A percentile compares a stretch with the other conserved stretches of the same genome.
Evolutionary conservation across 2,113 vertebrate genomes (phyloP).

Genomic region (Dicerorhinus sumatrensis): DNA sequence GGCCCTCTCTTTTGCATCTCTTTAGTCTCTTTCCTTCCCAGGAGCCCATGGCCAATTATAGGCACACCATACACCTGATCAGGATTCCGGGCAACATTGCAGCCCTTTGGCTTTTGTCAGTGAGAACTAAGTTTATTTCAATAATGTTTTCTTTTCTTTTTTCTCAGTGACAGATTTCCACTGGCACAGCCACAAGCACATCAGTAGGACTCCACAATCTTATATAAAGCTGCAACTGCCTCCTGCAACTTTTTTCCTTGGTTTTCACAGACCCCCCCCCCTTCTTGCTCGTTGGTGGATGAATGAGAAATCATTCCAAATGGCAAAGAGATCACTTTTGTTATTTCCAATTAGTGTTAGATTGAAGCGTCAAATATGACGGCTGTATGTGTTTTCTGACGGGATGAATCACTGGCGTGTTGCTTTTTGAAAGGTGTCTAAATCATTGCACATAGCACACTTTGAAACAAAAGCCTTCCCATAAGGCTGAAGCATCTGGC

Average conservation of each 20-base stretch:
- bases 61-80: neutral
- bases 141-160: conserved; percentile 11
- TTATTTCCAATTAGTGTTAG: conserved; percentile 13
- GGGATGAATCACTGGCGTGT: neutral
- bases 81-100: conserved; percentile 11
- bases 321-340: neutral
- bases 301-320: conserved; percentile 43
- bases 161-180: conserved; percentile 45
- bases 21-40: neutral
- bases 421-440: conserved; percentile 37
- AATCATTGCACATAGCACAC: neutral
- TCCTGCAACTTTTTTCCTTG: neutral
- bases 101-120: conserved; percentile 16
- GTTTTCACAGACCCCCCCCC: neutral
- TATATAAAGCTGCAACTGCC: conserved; percentile 13
- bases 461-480: conserved; percentile 40
- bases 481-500: conserved; percentile 38
- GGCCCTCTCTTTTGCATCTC: neutral
- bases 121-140: conserved; percentile 49
- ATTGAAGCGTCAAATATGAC: conserved; percentile 49
- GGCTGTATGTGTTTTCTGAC: neutral
- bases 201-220: neutral
- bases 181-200: neutral
- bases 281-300: neutral
- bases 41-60: conserved; percentile 8